These are phyloP conservation scores for Nephrocerus scutellatus DNA, from an alignment of 2,888 invertebrate species.

Conservation along the genomic window DNA sequence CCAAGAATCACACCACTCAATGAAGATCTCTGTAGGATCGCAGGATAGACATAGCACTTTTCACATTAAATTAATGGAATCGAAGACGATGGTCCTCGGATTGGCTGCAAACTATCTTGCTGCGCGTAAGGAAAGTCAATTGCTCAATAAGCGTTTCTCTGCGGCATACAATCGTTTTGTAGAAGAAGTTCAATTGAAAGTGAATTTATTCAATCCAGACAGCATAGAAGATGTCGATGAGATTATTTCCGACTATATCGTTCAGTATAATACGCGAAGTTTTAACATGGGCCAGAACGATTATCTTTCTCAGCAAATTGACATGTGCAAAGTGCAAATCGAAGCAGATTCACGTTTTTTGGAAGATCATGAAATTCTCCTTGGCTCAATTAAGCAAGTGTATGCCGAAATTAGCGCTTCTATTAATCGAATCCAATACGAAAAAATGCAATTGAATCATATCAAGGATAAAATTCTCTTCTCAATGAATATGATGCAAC, in stretches of 20 bases:
- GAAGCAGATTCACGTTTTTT: conserved; percentile 30
- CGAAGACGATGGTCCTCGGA: conserved; percentile 35
- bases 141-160: conserved; percentile 32
- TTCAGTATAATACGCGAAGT: conserved; percentile 37
- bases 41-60: conserved; percentile 31
- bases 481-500: conserved; percentile 37
- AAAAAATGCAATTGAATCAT: conserved; percentile 38
- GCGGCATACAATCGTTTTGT: conserved; percentile 32
- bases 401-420: conserved; percentile 36
- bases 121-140: conserved; percentile 30
- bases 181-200: conserved; percentile 35
- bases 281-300: conserved; percentile 36
- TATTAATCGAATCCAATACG: conserved; percentile 40
- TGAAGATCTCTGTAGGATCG: conserved; percentile 3
- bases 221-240: conserved; percentile 31
- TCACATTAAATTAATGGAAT: conserved; percentile 36
- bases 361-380: conserved; percentile 38
- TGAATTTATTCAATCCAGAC: conserved; percentile 33
- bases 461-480: conserved; percentile 45
- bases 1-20: conserved; percentile 8
- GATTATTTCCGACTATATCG: conserved; percentile 38
- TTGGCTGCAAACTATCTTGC: conserved; percentile 33
- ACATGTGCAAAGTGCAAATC: conserved; percentile 31
- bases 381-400: conserved; percentile 38
- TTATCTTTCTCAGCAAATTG: conserved; percentile 36